Percentiles rank a stretch among this genome's conserved stretches.
These are phyloP conservation scores for Barypeithes pellucidus DNA, from an alignment of 2,888 invertebrate species.

Conservation along the genomic window DNA sequence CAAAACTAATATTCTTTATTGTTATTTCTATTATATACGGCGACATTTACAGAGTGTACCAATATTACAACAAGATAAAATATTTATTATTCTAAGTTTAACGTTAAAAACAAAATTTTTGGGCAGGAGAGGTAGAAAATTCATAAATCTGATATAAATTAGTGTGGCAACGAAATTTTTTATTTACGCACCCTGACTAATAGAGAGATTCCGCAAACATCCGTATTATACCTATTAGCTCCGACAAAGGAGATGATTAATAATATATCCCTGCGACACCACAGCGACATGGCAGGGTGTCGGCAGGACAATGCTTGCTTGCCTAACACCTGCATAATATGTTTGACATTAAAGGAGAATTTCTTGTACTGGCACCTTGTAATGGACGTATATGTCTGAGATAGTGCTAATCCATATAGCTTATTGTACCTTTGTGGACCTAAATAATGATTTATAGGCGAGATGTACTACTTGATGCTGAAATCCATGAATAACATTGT, in stretches of 20 bases:
- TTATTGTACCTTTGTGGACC: constrained; percentile 16
- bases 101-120: too few species aligned
- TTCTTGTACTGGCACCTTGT: constrained; percentile 23
- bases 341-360: constrained; percentile 15
- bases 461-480: not conserved
- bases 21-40: too few species aligned
- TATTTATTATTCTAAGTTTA: too few species aligned
- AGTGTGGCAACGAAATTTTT: too few species aligned
- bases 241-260: constrained; percentile 26
- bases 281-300: constrained; percentile 29
- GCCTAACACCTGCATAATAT: constrained; percentile 24
- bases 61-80: too few species aligned
- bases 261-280: constrained; percentile 29
- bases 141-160: too few species aligned
- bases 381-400: constrained; percentile 1
- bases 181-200: too few species aligned
- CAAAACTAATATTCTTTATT: not conserved
- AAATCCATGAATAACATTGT: not conserved
- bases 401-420: not conserved
- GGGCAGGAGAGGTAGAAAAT: too few species aligned
- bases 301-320: constrained; percentile 7
- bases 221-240: constrained; percentile 9
- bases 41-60: too few species aligned
- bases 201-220: not conserved
- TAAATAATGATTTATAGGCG: not conserved